phyloP scores from a whole-genome alignment of 2,888 invertebrate species.

The Eulithis prunata region DNA sequence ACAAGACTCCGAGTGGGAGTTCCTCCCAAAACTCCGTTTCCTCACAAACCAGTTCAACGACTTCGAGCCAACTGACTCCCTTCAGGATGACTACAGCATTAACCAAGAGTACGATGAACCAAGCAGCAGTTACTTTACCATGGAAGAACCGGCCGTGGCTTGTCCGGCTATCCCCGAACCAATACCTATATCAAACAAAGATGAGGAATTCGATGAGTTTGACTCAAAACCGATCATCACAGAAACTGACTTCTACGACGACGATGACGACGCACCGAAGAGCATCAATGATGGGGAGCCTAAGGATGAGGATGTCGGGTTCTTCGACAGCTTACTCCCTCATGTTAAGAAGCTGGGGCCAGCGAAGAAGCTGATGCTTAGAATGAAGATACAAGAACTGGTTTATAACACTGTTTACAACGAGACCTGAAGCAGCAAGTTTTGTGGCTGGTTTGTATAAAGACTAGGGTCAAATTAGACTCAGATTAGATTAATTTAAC shows the following conservation, averaged over 20 bases:
- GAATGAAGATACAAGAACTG: constrained; percentile 79
- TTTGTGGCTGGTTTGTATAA: too few relatives aligned
- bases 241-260: constrained; percentile 79
- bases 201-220: constrained; percentile 79
- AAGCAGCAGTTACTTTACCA: constrained; percentile 59
- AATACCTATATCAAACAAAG: constrained; percentile 48
- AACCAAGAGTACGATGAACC: constrained; percentile 63
- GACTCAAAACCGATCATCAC: constrained; percentile 77
- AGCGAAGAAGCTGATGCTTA: constrained; percentile 76
- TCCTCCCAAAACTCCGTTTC: constrained; percentile 72
- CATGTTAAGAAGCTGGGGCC: constrained; percentile 77
- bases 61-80: constrained; percentile 65
- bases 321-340: constrained; percentile 76
- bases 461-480: too few relatives aligned
- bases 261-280: constrained; percentile 71
- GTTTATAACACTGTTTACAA: constrained; percentile 80
- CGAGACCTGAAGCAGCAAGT: constrained; percentile 50
- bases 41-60: constrained; percentile 77
- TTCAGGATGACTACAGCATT: constrained; percentile 52
- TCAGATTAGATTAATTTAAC: too few relatives aligned
- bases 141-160: constrained; percentile 49
- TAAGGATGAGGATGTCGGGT: constrained; percentile 78
- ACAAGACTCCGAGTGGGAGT: constrained; percentile 75
- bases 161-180: constrained; percentile 19
- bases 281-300: constrained; percentile 48